Evolutionary conservation across 2,888 invertebrate genomes (phyloP).

Genomic region (Drosophila atripex): DNA sequence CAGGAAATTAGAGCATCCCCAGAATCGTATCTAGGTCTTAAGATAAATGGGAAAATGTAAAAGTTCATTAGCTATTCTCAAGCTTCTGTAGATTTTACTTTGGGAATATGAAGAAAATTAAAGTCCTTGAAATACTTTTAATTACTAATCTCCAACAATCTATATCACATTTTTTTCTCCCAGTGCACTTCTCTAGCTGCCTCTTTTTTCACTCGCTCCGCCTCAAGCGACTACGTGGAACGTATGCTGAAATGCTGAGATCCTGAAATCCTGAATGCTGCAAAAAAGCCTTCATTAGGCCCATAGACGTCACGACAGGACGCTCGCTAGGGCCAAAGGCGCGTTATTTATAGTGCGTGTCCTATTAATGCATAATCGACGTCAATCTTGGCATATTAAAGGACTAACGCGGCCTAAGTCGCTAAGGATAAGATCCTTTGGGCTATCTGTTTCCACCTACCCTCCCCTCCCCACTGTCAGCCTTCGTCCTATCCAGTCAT

Average conservation of each 20-base stretch:
- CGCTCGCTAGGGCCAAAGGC: conserved; percentile 49
- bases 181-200: conserved; percentile 19
- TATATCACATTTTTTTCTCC: not conserved
- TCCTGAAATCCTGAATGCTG: conserved; percentile 7
- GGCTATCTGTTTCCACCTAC: conserved; percentile 19
- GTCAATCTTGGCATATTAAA: conserved; percentile 78
- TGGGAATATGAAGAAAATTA: too few relatives aligned
- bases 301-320: conserved; percentile 72
- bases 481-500: not conserved
- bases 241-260: conserved; percentile 58
- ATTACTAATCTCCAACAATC: not conserved
- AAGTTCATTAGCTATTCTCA: not conserved
- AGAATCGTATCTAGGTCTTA: not conserved
- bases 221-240: conserved; percentile 45
- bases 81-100: too few relatives aligned
- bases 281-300: conserved; percentile 70
- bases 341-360: conserved; percentile 77
- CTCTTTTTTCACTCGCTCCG: conserved; percentile 34
- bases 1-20: conserved; percentile 20
- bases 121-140: too few relatives aligned
- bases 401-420: conserved; percentile 64
- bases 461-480: not conserved
- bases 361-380: conserved; percentile 73
- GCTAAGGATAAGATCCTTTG: conserved; percentile 13
- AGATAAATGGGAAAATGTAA: not conserved